Base-by-base conservation (phyloP, 1,140 invertebrate genomes). In the Magallana gigas region DNA sequence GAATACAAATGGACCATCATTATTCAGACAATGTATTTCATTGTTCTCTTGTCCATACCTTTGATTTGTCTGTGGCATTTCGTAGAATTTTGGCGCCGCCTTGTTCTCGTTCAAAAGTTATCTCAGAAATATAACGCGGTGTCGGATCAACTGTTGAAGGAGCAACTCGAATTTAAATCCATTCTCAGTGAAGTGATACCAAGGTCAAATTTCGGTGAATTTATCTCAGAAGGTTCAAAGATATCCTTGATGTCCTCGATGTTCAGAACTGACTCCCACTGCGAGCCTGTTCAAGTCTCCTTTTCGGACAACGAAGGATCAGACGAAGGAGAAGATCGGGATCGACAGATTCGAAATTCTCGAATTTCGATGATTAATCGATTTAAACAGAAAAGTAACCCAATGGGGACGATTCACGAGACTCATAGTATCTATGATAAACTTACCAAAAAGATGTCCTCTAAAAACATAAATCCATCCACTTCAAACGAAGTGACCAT, bases 271-370 rank as follows among this genome's bases (percentile, higher is more conserved):
- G 57, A 83, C 18, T 76, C 68, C 14, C 18, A 76, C 4, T 76
- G 68, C 23, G 68, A 76, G 23, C 68, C 68, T 2, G 48, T n/a
- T 4, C 81, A 57, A 8, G 57, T 58, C 12, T 83, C 81, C 57
- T 83, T 83, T 83, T 58, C 81, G 36, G 81, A 83, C n/a, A 76
- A 18, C 29, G 68, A 76, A 76, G 23, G 12, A 11, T 83, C 81
- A n/a, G 57, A 57, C 16, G 48, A 56, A 9, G 57, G 48, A 11
- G 57, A 83, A 5, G 57, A 57, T 1, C 18, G 16, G 18, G 81
- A 57, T 18, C 48, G 16, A 23, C 48, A 8, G 8, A 57, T 57
- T 57, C 81, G 81, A 23, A 57, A n/a, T 8, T 83, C 81, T n/a
- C 8, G 57, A 16, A 57, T 83, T 11, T 83, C 81, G 48, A 57